Percentiles rank a stretch among this genome's conserved stretches.
These are phyloP conservation scores for Anas platyrhynchos DNA, from an alignment of 2,113 vertebrate species.

Conservation along the genomic window DNA sequence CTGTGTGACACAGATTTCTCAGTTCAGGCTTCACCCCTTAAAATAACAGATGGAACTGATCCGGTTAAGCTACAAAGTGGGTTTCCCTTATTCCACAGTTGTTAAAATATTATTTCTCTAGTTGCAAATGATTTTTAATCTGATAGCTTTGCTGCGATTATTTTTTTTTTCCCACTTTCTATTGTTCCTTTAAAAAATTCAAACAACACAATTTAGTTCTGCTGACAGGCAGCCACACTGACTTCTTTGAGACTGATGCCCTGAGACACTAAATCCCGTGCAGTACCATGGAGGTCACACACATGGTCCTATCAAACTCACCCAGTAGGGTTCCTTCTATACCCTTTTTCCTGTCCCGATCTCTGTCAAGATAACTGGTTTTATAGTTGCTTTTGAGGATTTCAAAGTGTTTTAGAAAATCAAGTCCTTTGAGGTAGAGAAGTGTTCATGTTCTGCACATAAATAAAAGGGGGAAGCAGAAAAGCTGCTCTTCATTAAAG, in stretches of 20 bases:
- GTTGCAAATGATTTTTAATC: constrained; percentile 16
- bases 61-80: neutral
- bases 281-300: neutral
- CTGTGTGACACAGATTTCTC: constrained; percentile 61
- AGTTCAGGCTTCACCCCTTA: constrained; percentile 54
- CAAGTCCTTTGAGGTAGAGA: constrained; percentile 32
- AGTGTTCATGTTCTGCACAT: neutral
- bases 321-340: neutral
- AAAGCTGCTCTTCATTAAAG: constrained; percentile 39
- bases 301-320: constrained; percentile 23
- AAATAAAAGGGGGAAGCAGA: constrained; percentile 25
- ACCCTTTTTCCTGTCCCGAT: neutral
- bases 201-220: neutral
- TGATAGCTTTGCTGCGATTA: neutral
- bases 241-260: neutral
- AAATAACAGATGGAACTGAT: constrained; percentile 67
- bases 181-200: neutral
- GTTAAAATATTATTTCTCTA: constrained; percentile 43
- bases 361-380: constrained; percentile 34
- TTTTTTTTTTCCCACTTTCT: neutral
- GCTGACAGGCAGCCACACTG: neutral
- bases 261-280: neutral
- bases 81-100: neutral
- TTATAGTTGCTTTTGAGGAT: constrained; percentile 50
- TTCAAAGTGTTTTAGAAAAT: constrained; percentile 61